Conservation (phyloP, 2,113 vertebrate species). For the Rhabdornis inornatus region DNA sequence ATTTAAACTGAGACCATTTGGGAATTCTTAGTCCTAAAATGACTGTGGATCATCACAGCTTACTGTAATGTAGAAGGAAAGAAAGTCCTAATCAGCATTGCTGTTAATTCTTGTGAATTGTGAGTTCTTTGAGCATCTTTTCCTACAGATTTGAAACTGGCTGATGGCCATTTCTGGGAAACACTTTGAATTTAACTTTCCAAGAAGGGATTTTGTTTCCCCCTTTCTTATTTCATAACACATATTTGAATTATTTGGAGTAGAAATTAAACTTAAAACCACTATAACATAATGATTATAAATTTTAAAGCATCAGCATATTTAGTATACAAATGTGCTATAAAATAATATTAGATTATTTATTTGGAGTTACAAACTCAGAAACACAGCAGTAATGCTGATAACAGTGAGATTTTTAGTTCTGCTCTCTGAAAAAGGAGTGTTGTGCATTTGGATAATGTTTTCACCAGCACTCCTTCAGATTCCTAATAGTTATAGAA, state of each 20-base stretch:
- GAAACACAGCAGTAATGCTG: background rate
- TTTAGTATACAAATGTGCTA: background rate
- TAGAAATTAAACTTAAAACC: constrained; percentile 6
- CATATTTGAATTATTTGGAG: background rate
- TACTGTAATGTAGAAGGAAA: background rate
- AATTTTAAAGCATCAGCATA: background rate
- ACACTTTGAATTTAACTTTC: background rate
- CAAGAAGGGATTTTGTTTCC: background rate
- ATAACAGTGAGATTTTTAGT: background rate
- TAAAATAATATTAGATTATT: background rate
- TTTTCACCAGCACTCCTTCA: background rate
- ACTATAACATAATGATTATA: background rate
- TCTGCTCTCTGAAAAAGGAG: background rate
- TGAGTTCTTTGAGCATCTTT: constrained; percentile 21
- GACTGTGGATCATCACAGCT: background rate
- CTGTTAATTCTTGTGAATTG: background rate
- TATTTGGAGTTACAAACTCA: background rate
- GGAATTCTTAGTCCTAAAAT: background rate
- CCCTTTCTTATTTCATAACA: background rate
- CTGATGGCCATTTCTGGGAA: constrained; percentile 1
- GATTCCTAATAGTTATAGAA: background rate
- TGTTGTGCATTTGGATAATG: fast-evolving
- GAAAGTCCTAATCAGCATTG: background rate
- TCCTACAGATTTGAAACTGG: background rate
- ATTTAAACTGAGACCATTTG: constrained; percentile 16